Conservation (phyloP, 2,113 vertebrate genomes). For the Tetrao urogallus region DNA sequence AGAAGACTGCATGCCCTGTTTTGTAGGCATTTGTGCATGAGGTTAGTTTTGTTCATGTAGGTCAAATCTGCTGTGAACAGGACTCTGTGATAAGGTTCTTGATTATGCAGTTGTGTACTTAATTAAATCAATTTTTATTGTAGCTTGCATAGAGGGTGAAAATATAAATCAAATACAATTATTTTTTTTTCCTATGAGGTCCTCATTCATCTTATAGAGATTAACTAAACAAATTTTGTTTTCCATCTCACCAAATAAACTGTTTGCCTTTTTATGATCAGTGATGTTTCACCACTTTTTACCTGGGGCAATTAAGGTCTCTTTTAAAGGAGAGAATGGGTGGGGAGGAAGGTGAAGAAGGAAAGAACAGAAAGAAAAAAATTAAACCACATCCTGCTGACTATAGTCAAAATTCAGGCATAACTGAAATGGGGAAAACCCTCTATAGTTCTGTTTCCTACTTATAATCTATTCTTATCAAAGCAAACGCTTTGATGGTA, state of each 20-base stretch:
- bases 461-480: neutral
- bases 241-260: neutral
- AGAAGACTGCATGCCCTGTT: neutral
- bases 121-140: neutral
- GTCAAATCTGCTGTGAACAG: neutral
- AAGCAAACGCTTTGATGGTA: neutral
- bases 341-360: neutral
- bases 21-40: neutral
- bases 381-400: conserved; percentile 18
- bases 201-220: neutral
- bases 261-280: neutral
- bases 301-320: neutral
- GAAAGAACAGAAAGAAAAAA: neutral
- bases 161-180: neutral
- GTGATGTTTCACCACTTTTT: neutral
- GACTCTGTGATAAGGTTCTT: neutral
- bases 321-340: neutral
- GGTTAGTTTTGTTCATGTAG: neutral
- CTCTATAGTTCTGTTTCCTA: conserved; percentile 26
- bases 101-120: neutral
- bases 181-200: neutral
- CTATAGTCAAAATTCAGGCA: conserved; percentile 1
- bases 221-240: neutral
- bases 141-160: neutral
- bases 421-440: conserved; percentile 47